phyloP scores from a whole-genome alignment of 2,113 vertebrate genomes.

The Thalassarche chlororhynchos region DNA sequence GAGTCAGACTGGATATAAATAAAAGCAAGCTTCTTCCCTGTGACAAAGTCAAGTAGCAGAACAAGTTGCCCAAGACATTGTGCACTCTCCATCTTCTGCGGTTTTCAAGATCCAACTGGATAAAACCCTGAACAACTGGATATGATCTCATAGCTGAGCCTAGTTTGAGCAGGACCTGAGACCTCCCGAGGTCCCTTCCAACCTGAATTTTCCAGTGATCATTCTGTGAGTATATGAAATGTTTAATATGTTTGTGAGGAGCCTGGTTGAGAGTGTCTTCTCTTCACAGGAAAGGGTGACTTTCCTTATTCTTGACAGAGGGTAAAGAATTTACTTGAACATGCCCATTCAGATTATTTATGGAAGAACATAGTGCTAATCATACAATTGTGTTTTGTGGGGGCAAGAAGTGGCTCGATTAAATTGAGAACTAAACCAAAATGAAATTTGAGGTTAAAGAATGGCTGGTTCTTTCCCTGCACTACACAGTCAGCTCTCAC shows the following conservation, averaged over 20 bases:
- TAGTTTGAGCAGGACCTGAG: neutral
- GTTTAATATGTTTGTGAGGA: neutral
- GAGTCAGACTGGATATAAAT: neutral
- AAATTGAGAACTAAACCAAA: neutral
- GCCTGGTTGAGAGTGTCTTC: neutral
- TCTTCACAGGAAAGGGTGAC: neutral
- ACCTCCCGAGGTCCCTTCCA: neutral
- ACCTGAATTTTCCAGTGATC: neutral
- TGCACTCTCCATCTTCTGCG: neutral
- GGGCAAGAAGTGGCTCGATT: neutral
- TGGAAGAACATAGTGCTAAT: neutral
- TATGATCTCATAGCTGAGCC: neutral
- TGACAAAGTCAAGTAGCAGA: neutral
- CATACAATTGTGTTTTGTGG: neutral
- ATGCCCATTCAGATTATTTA: neutral
- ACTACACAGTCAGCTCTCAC: neutral
- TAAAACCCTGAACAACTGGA: neutral
- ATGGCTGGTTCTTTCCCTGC: neutral
- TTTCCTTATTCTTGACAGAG: neutral
- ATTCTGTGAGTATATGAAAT: neutral
- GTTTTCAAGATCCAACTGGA: neutral
- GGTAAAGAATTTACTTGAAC: neutral
- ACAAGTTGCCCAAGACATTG: neutral
- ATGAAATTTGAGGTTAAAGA: neutral
- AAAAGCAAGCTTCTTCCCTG: neutral